A percentile compares a stretch with the other conserved stretches of the same genome.
Evolutionary conservation across 2,113 vertebrate species (phyloP).

Genomic region (Pteronura brasiliensis): DNA sequence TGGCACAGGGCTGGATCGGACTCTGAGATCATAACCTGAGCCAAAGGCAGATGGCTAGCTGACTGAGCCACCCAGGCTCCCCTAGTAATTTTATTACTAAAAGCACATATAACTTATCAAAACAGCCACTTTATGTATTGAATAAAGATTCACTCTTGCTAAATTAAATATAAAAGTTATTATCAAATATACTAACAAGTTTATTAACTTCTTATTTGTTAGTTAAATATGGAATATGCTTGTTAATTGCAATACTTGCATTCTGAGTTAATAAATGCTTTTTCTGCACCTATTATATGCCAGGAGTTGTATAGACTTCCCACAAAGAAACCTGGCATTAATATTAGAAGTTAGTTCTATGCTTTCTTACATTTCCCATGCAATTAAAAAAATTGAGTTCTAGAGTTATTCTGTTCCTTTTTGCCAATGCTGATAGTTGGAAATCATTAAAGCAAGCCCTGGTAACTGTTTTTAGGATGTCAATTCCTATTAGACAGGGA

Average conservation of each 20-base stretch:
- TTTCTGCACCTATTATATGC: not conserved
- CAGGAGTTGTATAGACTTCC: not conserved
- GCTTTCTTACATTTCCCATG: not conserved
- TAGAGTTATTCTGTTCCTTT: not conserved
- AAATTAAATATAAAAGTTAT: constrained; percentile 47
- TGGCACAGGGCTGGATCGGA: not conserved
- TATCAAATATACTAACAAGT: not conserved
- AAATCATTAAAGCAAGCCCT: not conserved
- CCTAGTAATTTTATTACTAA: constrained; percentile 43
- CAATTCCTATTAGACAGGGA: not conserved
- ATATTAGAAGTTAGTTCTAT: not conserved
- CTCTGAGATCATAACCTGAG: not conserved
- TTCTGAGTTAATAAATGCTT: not conserved
- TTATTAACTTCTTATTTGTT: constrained; percentile 24
- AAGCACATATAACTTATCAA: not conserved
- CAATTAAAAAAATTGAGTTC: not conserved
- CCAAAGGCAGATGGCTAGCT: not conserved
- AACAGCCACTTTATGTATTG: not conserved
- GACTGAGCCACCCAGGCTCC: no score
- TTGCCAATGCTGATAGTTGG: not conserved
- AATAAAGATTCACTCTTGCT: constrained; percentile 33
- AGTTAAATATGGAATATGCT: not conserved
- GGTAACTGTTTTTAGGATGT: not conserved
- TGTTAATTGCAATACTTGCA: not conserved
- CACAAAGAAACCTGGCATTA: not conserved